Base-by-base conservation (phyloP, 2,888 invertebrate species). In the Agrochola lychnidis region DNA sequence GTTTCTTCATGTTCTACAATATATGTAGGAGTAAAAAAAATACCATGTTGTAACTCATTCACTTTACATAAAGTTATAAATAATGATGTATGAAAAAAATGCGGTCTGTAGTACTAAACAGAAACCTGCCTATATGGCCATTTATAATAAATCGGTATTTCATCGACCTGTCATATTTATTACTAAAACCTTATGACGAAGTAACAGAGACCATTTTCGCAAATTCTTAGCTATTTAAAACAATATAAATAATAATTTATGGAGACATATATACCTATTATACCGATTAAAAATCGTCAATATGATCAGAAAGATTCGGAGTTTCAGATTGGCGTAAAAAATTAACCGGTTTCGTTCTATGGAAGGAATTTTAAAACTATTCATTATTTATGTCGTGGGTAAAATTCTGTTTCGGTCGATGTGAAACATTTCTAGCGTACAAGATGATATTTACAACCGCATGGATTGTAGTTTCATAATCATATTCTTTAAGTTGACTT, bases 231-330 rank as follows among this genome's bases (percentile, higher is more conserved):
- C 19, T 48, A 59, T 85, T 76, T 80, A 57, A 76, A 62, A 83
- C 77, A 85, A 74, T 85, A 87, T 88, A 81, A 81, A 79, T 76
- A 75, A 83, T 76, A 81, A 87, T 87, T 88, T 87, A 88, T 89
- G 78, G 67, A 83, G 89, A 87, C 81, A 79, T 68, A 88, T 81
- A 79, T 87, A 67, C 64, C 71, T 82, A 81, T 86, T 88, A 85
- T 85, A 76, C 74, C 85, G 80, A 88, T 87, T 79, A 82, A 88
- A 79, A 85, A 80, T 85, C 68, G 75, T 75, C 85, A 81, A 74
- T 79, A 76, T 87, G 73, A 75, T 80, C 61, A 75, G 69, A 77
- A 81, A 82, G 66, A 84, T 81, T 70, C 40, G 71, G 71, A 57
- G 78, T 78, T 76, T 66, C 62, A 82, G 78, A 89, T 81, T 82